Base-by-base conservation (phyloP, 2,888 invertebrate species). In the Dinocampus coccinellae region DNA sequence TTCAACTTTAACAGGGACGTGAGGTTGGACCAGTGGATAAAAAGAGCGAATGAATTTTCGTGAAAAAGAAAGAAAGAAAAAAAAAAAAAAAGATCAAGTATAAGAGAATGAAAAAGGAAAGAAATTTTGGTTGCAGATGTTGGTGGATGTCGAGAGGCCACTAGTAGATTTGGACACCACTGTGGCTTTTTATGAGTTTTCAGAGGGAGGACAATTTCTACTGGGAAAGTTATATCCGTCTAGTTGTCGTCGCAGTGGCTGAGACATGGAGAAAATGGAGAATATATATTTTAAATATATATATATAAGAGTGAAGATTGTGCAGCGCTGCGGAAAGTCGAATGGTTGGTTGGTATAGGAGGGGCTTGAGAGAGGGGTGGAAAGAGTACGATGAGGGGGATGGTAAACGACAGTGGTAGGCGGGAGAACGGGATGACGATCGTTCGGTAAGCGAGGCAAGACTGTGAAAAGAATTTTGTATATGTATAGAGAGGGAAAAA, bases 161-260 rank as follows among this genome's bases (percentile, higher is more conserved):
- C 24, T 47, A 16, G 3, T 47, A 47, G 16, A 10, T 57, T 57
- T 42, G 70, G 71, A 72, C 73, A 71, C 57, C 20, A 47, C 47
- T 63, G 73, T 58, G 65, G 67, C 53, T 73, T 73, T 72, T 58
- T 61, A 69, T 60, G 69, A 73, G 62, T 75, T 73, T 70, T 68
- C 26, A 65, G 62, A 57, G 3, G 47, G 62, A 70, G 55, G 62
- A 67, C 57, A 55, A 73, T 74, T 63, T 70, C 67, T 70, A 52
- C 24, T 20, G 13, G 29, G 13, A 55, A 55, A 55, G 55, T 55
- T 55, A 26, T 26, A 24, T n/a, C 22, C 22, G 11, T 61, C 22
- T 39, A 61, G 34, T 61, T 61, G 61, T 61, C 34, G 22, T 22
- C n/a, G 39, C 34, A 34, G 13, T 22, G 3, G 39, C 13, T 16